Evolutionary conservation across 2,888 invertebrate species (phyloP), one percentile per base, ranked within the genome.

Genomic region (Euplexia lucipara): DNA sequence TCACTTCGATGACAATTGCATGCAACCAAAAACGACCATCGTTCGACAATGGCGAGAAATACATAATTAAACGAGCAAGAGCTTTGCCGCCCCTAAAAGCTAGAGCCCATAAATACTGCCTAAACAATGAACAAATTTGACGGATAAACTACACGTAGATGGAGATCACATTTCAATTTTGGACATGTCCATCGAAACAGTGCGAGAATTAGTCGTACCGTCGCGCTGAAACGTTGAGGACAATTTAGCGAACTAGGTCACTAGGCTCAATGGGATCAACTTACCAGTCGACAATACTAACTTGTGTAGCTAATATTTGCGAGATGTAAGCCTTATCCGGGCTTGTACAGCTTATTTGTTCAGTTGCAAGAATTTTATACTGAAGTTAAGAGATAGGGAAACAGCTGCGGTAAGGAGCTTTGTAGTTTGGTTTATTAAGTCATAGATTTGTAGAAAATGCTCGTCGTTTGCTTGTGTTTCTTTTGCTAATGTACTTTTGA

Each of bases 181-280:
- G 20, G 39, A 66, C 54, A 57, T 34, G 45, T 44, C 12, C 20
- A 20, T 62, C 39, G 52, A 45, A 53, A 53, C n/a, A 39, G 12
- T 20, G n/a, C 7, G 51, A 53, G 56, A 66, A 60, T 78, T 57
- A 62, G 44, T 8, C 59, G 48, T 73, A 63, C 54, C 52, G 37
- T 37, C 22, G 48, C 44, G 32, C 14, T 62, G 22, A 59, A 75
- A 63, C 57, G 57, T 57, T 32, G 52, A 58, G 41, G 49, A 67
- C 75, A 64, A 68, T 78, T 67, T 57, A 32, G 35, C 41, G 39
- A 78, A 75, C 52, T 75, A 39, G 75, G 79, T 68, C 75, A 68
- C 35, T 47, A 41, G 54, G 35, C 75, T 44, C 68, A 32, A 74
- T 53, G 32, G 44, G 58, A 78, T 63, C 51, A 78, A 53, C 49